These are phyloP conservation scores for Lepidotrigona ventralis DNA, from an alignment of 1,140 invertebrate genomes.

Conservation along the genomic window DNA sequence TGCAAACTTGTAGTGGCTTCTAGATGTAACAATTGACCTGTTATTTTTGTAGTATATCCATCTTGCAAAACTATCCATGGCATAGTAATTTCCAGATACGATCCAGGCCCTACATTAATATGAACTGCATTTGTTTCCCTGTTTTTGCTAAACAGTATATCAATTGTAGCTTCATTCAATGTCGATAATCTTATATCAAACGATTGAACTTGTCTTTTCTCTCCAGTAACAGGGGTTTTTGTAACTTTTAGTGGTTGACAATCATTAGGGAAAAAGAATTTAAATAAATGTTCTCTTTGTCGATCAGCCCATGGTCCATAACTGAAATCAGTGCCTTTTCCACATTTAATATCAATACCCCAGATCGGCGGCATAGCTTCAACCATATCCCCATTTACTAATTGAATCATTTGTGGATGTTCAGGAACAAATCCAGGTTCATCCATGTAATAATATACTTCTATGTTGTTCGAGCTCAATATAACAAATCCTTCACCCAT, in stretches of 20 bases:
- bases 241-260: slow-evolving; percentile 89
- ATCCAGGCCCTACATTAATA: slow-evolving; percentile 95
- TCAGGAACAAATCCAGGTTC: slow-evolving; percentile 94
- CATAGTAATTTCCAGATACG: slow-evolving; percentile 96
- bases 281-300: slow-evolving; percentile 96
- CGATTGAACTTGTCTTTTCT: slow-evolving; percentile 92
- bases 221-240: slow-evolving; percentile 90
- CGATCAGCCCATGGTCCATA: slow-evolving; percentile 99
- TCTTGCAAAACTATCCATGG: slow-evolving; percentile 93
- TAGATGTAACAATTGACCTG: slow-evolving; percentile 94
- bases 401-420: slow-evolving; percentile 92
- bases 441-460: slow-evolving; percentile 98
- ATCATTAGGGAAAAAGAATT: slow-evolving; percentile 97
- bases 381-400: slow-evolving; percentile 96
- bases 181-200: slow-evolving; percentile 96
- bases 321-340: slow-evolving; percentile 98
- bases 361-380: slow-evolving; percentile 95
- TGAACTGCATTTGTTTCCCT: slow-evolving; percentile 98
- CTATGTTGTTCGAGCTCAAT: slow-evolving; percentile 96
- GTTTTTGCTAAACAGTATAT: slow-evolving; percentile 97
- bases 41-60: slow-evolving; percentile 94
- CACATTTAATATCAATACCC: slow-evolving; percentile 97
- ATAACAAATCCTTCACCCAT: slow-evolving; percentile 99
- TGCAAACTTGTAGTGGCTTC: slow-evolving; percentile 97
- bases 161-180: slow-evolving; percentile 94